Conservation (phyloP, 2,888 invertebrate genomes). For the Camponotus fellah region DNA sequence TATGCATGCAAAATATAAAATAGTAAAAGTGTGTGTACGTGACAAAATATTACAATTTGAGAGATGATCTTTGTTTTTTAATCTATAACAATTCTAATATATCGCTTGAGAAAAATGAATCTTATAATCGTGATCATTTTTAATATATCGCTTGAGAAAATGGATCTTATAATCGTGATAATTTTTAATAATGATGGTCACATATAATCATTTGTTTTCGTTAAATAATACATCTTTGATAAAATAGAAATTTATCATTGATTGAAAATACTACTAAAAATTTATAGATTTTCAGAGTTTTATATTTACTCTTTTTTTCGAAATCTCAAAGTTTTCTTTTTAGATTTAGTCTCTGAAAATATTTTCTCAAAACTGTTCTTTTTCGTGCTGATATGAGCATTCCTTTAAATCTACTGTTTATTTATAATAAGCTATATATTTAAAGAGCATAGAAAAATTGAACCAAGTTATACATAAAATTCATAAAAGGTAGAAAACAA, state of each 20-base stretch:
- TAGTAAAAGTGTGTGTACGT: background rate
- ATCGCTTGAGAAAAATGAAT: background rate
- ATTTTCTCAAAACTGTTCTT: background rate
- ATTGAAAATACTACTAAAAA: background rate
- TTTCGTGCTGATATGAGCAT: background rate
- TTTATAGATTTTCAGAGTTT: background rate
- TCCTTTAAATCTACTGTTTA: background rate
- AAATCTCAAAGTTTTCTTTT: conserved; percentile 1
- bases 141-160: background rate
- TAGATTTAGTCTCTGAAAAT: background rate
- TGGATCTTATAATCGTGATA: background rate
- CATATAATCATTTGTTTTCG: background rate
- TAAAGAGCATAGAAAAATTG: background rate
- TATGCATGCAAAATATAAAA: background rate
- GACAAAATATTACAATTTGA: background rate
- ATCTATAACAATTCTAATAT: background rate
- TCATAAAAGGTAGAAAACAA: background rate
- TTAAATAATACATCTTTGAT: background rate
- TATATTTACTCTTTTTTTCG: background rate
- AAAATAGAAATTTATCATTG: background rate
- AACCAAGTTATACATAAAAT: background rate
- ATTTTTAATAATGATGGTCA: background rate
- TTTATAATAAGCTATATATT: background rate
- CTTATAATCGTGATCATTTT: background rate
- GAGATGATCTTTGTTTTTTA: background rate